phyloP scores from a whole-genome alignment of 2,113 vertebrate species.

The Datnioides undecimradiatus region DNA sequence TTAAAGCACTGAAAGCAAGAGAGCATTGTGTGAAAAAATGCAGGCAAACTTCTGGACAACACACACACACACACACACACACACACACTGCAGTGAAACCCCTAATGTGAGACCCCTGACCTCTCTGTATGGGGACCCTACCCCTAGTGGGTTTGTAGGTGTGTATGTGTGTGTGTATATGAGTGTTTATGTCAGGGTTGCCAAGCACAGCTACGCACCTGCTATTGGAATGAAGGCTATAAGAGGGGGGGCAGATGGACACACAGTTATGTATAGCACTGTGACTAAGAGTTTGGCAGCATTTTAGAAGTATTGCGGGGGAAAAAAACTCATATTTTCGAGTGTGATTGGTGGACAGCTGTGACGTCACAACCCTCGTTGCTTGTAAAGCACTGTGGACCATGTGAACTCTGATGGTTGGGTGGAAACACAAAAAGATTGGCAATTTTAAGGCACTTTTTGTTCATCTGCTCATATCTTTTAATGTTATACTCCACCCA shows the following conservation, averaged over 20 bases:
- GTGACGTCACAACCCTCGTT: not conserved
- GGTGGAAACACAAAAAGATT: too few species aligned
- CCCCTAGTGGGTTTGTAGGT: slow-evolving; percentile 3
- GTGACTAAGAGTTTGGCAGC: not conserved
- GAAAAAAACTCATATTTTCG: not conserved
- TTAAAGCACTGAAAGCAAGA: slow-evolving; percentile 24
- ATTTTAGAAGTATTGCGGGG: not conserved
- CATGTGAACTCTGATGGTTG: not conserved
- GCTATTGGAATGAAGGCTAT: slow-evolving; percentile 59
- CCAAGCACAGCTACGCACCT: slow-evolving; percentile 46
- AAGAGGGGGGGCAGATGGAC: slow-evolving; percentile 9
- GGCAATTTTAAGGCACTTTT: too few species aligned
- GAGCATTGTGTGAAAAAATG: slow-evolving; percentile 45
- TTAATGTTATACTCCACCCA: not conserved
- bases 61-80: slow-evolving; percentile 3
- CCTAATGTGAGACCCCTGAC: slow-evolving; percentile 68
- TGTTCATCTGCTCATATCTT: not conserved
- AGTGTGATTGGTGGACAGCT: not conserved
- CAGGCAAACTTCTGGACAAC: slow-evolving; percentile 19
- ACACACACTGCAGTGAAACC: slow-evolving; percentile 20
- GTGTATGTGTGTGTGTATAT: slow-evolving; percentile 34
- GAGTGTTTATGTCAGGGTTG: slow-evolving; percentile 48
- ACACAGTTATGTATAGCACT: not conserved
- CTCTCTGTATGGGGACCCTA: slow-evolving; percentile 30
- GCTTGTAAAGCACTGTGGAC: not conserved